Evolutionary conservation across 2,113 vertebrate genomes (phyloP).

Genomic region (Ptychochromis oligacanthus): DNA sequence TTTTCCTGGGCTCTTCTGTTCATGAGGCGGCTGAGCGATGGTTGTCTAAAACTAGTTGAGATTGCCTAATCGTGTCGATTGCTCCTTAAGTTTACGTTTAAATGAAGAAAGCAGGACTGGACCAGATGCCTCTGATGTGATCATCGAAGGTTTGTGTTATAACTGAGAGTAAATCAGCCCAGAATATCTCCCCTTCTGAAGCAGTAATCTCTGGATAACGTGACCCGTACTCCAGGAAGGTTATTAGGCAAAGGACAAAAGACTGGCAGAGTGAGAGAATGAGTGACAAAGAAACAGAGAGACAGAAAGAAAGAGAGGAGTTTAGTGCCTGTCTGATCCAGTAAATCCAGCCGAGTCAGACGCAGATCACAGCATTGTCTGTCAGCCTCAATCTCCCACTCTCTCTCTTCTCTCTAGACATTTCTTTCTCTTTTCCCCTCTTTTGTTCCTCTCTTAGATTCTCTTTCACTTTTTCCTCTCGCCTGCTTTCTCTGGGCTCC

Average conservation of each 20-base stretch:
- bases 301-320: neutral
- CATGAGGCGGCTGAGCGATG: neutral
- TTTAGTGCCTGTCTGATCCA: constrained; percentile 38
- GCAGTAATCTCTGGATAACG: neutral
- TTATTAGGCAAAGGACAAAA: constrained; percentile 10
- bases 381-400: constrained; percentile 21
- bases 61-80: neutral
- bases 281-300: neutral
- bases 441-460: neutral
- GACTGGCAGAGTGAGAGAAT: neutral
- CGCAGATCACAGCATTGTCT: constrained; percentile 49
- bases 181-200: neutral
- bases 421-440: neutral
- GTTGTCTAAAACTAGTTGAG: neutral
- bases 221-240: neutral
- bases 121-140: neutral
- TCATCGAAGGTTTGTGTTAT: neutral
- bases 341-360: constrained; percentile 49
- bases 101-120: neutral
- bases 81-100: neutral
- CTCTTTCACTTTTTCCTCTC: neutral
- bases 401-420: neutral
- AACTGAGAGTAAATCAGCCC: neutral
- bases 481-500: constrained; percentile 16
- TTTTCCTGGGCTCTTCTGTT: neutral